A percentile compares a stretch with the other conserved stretches of the same genome.
phyloP scores from a whole-genome alignment of 2,113 vertebrate species.

The Coregonus clupeaformis region DNA sequence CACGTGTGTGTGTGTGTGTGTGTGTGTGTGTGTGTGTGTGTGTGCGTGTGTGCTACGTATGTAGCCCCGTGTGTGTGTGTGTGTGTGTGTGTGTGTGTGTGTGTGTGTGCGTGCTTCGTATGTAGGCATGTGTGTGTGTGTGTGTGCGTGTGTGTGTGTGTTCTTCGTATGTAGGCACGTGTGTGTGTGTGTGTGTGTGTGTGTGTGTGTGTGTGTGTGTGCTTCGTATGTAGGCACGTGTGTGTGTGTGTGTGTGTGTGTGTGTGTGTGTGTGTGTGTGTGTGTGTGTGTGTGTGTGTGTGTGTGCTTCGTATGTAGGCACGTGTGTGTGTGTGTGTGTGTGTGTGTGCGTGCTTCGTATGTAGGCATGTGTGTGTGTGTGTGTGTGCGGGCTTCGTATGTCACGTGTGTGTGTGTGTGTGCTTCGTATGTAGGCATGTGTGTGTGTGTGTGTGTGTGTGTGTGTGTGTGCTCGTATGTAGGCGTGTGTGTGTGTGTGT shows the following conservation, averaged over 20 bases:
- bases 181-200: not conserved
- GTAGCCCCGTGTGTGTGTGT: too few relatives aligned
- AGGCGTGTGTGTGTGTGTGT: conserved; percentile 12
- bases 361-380: conserved; percentile 16
- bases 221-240: too few relatives aligned
- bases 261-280: conserved; percentile 11
- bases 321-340: not conserved
- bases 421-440: too few relatives aligned
- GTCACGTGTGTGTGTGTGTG: not conserved
- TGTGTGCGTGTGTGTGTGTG: conserved; percentile 11
- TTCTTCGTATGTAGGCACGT: too few relatives aligned
- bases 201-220: conserved; percentile 11
- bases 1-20: not conserved
- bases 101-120: not conserved
- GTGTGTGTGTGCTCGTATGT: not conserved
- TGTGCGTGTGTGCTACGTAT: too few relatives aligned
- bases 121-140: not conserved
- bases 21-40: conserved; percentile 12
- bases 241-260: not conserved
- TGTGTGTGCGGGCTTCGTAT: not conserved
- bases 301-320: too few relatives aligned
- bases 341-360: too few relatives aligned
- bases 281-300: not conserved
- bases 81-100: conserved; percentile 4
- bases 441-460: conserved; percentile 6